Conservation (phyloP, 1,140 invertebrate genomes). For the Latrodectus geometricus region DNA sequence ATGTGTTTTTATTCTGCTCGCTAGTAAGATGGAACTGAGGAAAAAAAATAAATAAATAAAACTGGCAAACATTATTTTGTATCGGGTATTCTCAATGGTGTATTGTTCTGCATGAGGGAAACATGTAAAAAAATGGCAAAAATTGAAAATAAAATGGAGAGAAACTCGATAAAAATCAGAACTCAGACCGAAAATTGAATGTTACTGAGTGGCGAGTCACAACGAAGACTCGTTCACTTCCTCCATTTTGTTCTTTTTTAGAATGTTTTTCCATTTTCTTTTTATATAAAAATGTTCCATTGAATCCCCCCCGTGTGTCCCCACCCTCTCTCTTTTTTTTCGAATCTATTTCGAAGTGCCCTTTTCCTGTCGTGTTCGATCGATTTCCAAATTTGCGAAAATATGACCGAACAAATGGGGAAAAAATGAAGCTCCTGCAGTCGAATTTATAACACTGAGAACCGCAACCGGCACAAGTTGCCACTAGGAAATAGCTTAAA, state of each 20-base stretch:
- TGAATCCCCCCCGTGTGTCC: neutral
- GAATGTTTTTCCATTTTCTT: constrained; percentile 45
- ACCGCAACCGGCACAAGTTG: neutral
- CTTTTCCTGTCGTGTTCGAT: constrained; percentile 17
- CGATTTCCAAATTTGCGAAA: constrained; percentile 48
- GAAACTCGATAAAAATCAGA: constrained; percentile 57
- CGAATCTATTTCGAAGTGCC: constrained; percentile 33
- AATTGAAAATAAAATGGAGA: constrained; percentile 2
- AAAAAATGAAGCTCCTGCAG: neutral
- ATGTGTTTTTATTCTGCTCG: too few relatives aligned
- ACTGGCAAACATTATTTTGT: constrained; percentile 26
- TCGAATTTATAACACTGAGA: constrained; percentile 39
- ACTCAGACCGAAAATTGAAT: constrained; percentile 58
- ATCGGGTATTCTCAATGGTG: constrained; percentile 27
- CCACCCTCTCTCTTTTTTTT: neutral
- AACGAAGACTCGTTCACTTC: neutral
- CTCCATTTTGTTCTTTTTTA: neutral
- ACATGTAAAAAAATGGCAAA: neutral
- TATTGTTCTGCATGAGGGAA: neutral
- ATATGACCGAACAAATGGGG: constrained; percentile 23
- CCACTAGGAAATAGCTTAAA: constrained; percentile 37
- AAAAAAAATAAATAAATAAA: neutral
- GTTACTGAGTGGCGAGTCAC: constrained; percentile 26
- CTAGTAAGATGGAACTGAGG: constrained; percentile 27
- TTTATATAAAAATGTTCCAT: constrained; percentile 40